Evolutionary conservation across 2,113 vertebrate species (phyloP).

Genomic region (Caretta caretta): DNA sequence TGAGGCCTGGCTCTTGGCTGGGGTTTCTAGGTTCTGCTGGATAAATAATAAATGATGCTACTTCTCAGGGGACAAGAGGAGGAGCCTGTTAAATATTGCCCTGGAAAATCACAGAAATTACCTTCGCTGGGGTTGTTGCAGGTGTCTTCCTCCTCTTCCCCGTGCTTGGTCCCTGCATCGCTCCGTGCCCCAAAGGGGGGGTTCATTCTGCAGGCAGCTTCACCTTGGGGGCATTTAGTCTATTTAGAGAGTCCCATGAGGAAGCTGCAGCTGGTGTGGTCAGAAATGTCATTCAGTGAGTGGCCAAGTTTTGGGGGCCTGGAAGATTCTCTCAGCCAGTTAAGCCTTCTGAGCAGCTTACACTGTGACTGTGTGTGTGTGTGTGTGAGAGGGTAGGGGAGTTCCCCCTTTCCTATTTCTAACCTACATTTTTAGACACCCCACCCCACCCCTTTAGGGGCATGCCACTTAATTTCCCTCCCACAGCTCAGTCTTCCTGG

Average conservation of each 20-base stretch:
- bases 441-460: background rate
- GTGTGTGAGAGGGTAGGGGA: background rate
- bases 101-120: background rate
- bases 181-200: background rate
- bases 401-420: slow-evolving; percentile 59
- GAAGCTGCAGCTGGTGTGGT: slow-evolving; percentile 67
- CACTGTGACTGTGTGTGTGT: rapidly evolving
- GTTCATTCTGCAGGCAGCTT: slow-evolving; percentile 20
- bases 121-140: slow-evolving; percentile 10
- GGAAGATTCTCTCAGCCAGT: slow-evolving; percentile 56
- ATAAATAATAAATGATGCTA: background rate
- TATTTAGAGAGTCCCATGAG: slow-evolving; percentile 57
- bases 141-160: slow-evolving; percentile 14
- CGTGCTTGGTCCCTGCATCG: background rate
- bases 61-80: rapidly evolving
- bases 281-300: slow-evolving; percentile 68
- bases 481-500: background rate
- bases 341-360: slow-evolving; percentile 62
- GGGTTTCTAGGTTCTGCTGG: background rate
- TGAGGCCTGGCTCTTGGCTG: background rate
- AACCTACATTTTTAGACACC: slow-evolving; percentile 25
- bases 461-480: background rate
- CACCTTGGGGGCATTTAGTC: slow-evolving; percentile 16
- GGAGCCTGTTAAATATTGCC: background rate
- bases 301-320: slow-evolving; percentile 57